Conservation (phyloP, 2,888 invertebrate genomes). For the Eupsilia transversa region DNA sequence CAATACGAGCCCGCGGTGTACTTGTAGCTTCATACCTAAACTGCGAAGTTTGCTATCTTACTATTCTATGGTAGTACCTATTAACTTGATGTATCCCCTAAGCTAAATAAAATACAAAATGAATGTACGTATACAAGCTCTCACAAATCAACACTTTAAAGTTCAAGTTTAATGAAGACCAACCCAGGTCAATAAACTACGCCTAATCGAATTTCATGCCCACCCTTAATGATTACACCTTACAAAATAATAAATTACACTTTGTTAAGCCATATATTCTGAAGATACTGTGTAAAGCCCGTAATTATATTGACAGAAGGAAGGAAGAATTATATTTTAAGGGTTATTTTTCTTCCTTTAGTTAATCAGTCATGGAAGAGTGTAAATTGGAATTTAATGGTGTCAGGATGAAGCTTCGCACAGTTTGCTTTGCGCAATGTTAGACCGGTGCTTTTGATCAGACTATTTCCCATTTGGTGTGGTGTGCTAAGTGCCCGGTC, state of each 20-base stretch:
- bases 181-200: conserved; percentile 6
- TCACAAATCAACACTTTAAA: conserved; percentile 12
- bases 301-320: conserved; percentile 26
- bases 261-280: not conserved
- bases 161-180: not conserved
- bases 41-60: no score
- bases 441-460: no score
- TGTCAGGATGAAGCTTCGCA: not conserved
- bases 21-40: no score
- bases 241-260: conserved; percentile 19
- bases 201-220: not conserved
- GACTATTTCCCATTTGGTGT: no score
- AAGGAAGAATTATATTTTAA: no score
- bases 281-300: not conserved
- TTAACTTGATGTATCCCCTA: not conserved
- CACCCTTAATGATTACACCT: not conserved
- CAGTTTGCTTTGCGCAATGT: no score
- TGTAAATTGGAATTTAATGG: not conserved
- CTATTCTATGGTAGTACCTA: no score
- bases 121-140: not conserved
- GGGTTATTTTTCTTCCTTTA: no score
- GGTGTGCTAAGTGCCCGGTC: no score
- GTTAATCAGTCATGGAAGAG: not conserved
- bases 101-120: not conserved
- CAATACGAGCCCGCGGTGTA: no score